Base-by-base conservation (phyloP, 2,113 vertebrate genomes). In the Coryphaenoides rupestris region DNA sequence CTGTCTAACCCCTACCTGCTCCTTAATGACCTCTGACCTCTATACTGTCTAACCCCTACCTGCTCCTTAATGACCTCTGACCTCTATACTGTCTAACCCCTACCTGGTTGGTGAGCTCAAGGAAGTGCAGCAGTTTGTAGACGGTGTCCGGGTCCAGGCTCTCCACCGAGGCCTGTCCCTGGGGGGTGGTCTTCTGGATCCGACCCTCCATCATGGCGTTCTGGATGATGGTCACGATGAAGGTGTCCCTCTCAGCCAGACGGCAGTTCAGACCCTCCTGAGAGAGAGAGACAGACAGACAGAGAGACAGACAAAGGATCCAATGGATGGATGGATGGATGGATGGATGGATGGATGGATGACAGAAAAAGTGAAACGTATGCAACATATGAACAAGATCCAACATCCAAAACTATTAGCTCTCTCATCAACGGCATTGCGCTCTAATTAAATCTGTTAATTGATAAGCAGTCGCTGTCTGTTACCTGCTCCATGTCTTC, bases 121-220 rank as follows among this genome's bases (percentile, higher is more conserved):
- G 77, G 65, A 87, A 86, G 75, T 89, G 86, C 61, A 90, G 84
- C 54, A 92, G 76, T 69, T 84, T 90, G 64, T 70, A 85, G 1
- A 90, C 90, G 1, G 80, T 88, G 69, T 90, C 87, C 0, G 88
- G 77, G 60, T 90, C 88, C 60, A 92, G 56, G 22, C 60, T 79
- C 63, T 90, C 87, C 7, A 89, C 86, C 1, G 58, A 80, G 55
- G 82, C 82, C 0, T 86, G 77, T 28, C 91, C 92, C 58, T 84
- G 74, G 26, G 81, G 59, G 21, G 83, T 85, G 4, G 85, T 87
- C 57, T 79, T 88, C 61, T 84, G 83, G 64, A 91, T 85, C 24
- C 84, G 86, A 24, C 89, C 91, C 73, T 90, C 90, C 89, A 91
- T 90, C 89, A 90, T 90, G 58, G 88, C 91, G 10, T 92, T 91